A percentile compares a stretch with the other conserved stretches of the same genome.
phyloP scores from a whole-genome alignment of 2,888 invertebrate genomes.

The Campaea margaritaria region DNA sequence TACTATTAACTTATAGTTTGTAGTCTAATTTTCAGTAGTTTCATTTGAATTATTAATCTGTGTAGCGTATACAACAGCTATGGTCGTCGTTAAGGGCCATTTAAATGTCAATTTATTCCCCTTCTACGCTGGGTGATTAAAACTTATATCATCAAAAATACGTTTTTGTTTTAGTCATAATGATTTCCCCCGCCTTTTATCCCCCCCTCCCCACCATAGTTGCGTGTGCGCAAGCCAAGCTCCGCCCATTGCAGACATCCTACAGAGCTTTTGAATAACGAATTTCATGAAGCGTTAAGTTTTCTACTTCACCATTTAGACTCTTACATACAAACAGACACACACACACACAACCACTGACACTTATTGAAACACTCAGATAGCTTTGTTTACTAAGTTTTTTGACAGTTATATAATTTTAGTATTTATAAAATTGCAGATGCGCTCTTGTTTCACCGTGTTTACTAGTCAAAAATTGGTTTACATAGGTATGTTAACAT shows the following conservation, averaged over 20 bases:
- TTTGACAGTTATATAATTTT: too few relatives aligned
- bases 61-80: not conserved
- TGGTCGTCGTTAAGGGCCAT: not conserved
- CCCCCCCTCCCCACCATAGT: slow-evolving; percentile 30
- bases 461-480: too few relatives aligned
- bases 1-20: too few relatives aligned
- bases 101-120: slow-evolving; percentile 37
- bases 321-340: too few relatives aligned
- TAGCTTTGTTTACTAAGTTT: too few relatives aligned
- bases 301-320: slow-evolving; percentile 2
- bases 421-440: too few relatives aligned
- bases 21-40: too few relatives aligned
- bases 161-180: slow-evolving; percentile 38
- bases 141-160: slow-evolving; percentile 15
- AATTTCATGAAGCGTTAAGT: slow-evolving; percentile 61
- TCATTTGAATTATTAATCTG: not conserved
- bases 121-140: slow-evolving; percentile 11
- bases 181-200: slow-evolving; percentile 47
- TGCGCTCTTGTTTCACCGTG: too few relatives aligned
- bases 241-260: slow-evolving; percentile 69
- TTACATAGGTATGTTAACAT: too few relatives aligned
- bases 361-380: too few relatives aligned
- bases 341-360: too few relatives aligned
- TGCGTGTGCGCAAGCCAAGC: slow-evolving; percentile 64
- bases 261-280: slow-evolving; percentile 64